These are phyloP conservation scores for Scytalopus superciliaris DNA, from an alignment of 2,113 vertebrate genomes.

Conservation along the genomic window DNA sequence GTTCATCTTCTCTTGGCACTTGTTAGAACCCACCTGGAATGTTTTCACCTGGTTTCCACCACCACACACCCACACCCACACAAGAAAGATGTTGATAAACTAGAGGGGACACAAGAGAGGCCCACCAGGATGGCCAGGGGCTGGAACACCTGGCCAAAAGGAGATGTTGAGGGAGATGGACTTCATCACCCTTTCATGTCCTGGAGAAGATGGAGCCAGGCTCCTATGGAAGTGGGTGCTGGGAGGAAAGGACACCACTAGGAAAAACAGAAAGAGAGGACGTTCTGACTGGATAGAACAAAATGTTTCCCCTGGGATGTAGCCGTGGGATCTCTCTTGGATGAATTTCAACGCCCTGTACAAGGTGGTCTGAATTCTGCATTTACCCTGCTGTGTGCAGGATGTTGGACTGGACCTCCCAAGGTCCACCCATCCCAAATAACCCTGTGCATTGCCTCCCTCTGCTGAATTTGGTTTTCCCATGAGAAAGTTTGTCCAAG, in stretches of 20 bases:
- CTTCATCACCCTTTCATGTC: too few relatives aligned
- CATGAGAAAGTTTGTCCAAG: background rate
- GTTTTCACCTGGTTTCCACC: background rate
- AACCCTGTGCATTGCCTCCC: background rate
- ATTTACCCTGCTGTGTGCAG: background rate
- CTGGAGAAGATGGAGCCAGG: background rate
- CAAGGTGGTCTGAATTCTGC: fast-evolving
- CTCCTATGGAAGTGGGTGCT: fast-evolving
- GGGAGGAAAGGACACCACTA: background rate
- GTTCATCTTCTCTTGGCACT: background rate
- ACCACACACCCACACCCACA: too few relatives aligned
- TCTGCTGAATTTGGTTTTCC: background rate
- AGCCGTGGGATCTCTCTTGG: background rate
- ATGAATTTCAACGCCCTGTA: background rate
- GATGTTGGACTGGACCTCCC: background rate
- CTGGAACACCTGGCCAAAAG: background rate
- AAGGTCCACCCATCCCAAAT: background rate
- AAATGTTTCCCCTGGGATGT: background rate
- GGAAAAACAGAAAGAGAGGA: background rate
- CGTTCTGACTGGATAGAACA: background rate
- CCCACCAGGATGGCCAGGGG: background rate
- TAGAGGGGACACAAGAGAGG: background rate
- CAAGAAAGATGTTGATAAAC: background rate
- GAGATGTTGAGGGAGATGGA: background rate
- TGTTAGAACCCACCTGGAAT: background rate